These are phyloP conservation scores for Eucidaris tribuloides DNA, from an alignment of 35 echinoderm and acorn worm species.

Conservation along the genomic window DNA sequence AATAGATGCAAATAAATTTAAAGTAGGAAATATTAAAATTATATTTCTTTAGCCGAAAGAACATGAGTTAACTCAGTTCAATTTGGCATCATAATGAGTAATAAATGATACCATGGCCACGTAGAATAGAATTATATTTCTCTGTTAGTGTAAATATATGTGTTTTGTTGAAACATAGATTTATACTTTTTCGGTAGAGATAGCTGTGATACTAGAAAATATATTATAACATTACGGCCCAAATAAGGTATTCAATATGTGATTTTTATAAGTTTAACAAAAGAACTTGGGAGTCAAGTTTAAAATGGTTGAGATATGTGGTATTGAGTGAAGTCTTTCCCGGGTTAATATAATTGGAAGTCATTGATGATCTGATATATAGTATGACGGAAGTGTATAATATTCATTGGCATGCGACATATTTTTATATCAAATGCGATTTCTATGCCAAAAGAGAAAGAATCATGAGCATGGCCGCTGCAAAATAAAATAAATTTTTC, in stretches of 20 bases:
- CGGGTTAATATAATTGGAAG: background rate
- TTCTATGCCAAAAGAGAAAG: background rate
- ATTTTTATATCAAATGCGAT: background rate
- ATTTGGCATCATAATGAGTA: background rate
- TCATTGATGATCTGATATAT: background rate
- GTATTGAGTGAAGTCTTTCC: slow-evolving; percentile 8
- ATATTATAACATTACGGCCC: background rate
- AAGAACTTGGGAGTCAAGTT: too few species aligned
- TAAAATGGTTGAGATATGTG: background rate
- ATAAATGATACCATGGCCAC: background rate
- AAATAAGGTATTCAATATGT: background rate
- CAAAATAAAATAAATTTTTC: background rate
- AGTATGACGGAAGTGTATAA: background rate
- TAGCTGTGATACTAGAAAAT: background rate
- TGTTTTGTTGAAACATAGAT: background rate
- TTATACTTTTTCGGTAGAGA: background rate
- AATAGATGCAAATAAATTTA: background rate
- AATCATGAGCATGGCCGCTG: background rate
- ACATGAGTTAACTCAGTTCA: background rate
- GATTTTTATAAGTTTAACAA: background rate
- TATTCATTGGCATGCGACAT: background rate
- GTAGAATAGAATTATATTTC: background rate
- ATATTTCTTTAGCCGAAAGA: background rate
- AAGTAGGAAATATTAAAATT: background rate
- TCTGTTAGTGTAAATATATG: background rate